These are phyloP conservation scores for Lates japonicus DNA, from an alignment of 2,797 vertebrate species.

Conservation along the genomic window DNA sequence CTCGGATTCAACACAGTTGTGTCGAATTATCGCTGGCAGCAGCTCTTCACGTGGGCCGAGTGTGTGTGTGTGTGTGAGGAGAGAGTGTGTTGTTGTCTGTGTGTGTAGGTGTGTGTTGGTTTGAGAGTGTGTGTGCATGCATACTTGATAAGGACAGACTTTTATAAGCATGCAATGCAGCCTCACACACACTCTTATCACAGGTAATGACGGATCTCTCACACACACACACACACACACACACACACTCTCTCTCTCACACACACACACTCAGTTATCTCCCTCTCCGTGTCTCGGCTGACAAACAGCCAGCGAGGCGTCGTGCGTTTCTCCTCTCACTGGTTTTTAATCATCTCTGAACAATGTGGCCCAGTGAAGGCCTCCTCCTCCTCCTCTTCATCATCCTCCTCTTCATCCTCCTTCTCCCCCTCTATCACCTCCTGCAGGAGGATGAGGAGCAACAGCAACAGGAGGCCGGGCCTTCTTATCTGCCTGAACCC, in stretches of 20 bases:
- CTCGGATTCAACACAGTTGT: constrained; percentile 65
- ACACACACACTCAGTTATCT: constrained; percentile 71
- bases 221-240: constrained; percentile 46
- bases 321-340: constrained; percentile 75
- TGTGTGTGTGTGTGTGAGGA: constrained; percentile 45
- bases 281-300: constrained; percentile 74
- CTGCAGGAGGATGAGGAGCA: constrained; percentile 43
- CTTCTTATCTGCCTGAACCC: constrained; percentile 46
- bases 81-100: constrained; percentile 21
- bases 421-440: constrained; percentile 40
- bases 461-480: constrained; percentile 17
- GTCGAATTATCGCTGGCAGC: constrained; percentile 68
- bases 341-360: constrained; percentile 83
- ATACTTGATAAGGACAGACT: constrained; percentile 79
- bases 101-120: constrained; percentile 40
- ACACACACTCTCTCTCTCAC: constrained; percentile 37
- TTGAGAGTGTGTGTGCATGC: constrained; percentile 61
- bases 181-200: constrained; percentile 81
- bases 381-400: constrained; percentile 40
- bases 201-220: constrained; percentile 13
- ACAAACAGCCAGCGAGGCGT: constrained; percentile 80
- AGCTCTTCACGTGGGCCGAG: constrained; percentile 50
- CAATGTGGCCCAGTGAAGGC: constrained; percentile 76
- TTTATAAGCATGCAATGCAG: constrained; percentile 82
- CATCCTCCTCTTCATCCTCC: constrained; percentile 4